A percentile compares a stretch with the other conserved stretches of the same genome.
These are phyloP conservation scores for Meta bourneti DNA, from an alignment of 2,888 invertebrate species.

Conservation along the genomic window DNA sequence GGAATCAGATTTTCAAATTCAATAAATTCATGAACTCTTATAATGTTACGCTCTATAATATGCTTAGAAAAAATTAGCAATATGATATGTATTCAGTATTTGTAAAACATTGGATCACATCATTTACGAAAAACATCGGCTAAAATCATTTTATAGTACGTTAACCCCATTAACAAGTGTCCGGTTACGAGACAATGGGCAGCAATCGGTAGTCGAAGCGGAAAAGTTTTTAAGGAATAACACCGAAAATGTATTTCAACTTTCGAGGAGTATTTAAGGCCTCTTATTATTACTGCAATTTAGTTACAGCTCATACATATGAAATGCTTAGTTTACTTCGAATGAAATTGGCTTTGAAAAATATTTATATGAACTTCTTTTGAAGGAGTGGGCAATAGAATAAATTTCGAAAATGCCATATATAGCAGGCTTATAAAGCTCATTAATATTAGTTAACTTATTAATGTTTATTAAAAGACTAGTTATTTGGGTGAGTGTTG, in stretches of 20 bases:
- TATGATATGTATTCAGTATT: constrained; percentile 42
- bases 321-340: too few relatives aligned
- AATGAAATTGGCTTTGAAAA: too few relatives aligned
- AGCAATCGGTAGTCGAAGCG: constrained; percentile 66
- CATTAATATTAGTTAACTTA: too few relatives aligned
- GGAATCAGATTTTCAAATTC: background rate
- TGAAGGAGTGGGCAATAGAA: too few relatives aligned
- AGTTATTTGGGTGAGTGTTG: too few relatives aligned
- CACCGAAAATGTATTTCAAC: background rate
- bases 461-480: too few relatives aligned
- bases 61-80: constrained; percentile 24
- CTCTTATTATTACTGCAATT: background rate
- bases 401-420: too few relatives aligned
- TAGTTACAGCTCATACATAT: too few relatives aligned
- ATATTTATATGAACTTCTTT: too few relatives aligned
- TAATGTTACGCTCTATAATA: background rate
- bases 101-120: constrained; percentile 66
- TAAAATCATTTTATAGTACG: constrained; percentile 26
- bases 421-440: too few relatives aligned
- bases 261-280: background rate
- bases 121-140: constrained; percentile 39
- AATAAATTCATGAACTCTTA: background rate
- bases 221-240: background rate
- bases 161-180: constrained; percentile 51
- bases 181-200: constrained; percentile 31